Conservation (phyloP, 2,113 vertebrate species). For the human (Homo sapiens) region GRCh38 chr5:122756501-122757000, state of each 20-base stretch:
- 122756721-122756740: neutral
- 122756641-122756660: neutral
- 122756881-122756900: neutral
- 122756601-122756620: neutral
- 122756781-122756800: neutral
- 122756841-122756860: neutral
- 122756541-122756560: neutral
- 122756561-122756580: neutral
- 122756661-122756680: constrained; percentile 3
- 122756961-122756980: neutral
- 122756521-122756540: neutral
- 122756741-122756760: neutral
- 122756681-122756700: neutral
- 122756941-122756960: neutral
- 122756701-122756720: neutral
- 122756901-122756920: neutral
- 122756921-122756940: neutral
- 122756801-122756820: neutral
- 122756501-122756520: neutral
- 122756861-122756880: neutral
- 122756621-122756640: neutral
- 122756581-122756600: neutral
- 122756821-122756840: neutral
- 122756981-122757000: neutral
- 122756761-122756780: neutral